Evolutionary conservation across 2,888 invertebrate species (phyloP).

Genomic region (Cecidostiba fungosa): DNA sequence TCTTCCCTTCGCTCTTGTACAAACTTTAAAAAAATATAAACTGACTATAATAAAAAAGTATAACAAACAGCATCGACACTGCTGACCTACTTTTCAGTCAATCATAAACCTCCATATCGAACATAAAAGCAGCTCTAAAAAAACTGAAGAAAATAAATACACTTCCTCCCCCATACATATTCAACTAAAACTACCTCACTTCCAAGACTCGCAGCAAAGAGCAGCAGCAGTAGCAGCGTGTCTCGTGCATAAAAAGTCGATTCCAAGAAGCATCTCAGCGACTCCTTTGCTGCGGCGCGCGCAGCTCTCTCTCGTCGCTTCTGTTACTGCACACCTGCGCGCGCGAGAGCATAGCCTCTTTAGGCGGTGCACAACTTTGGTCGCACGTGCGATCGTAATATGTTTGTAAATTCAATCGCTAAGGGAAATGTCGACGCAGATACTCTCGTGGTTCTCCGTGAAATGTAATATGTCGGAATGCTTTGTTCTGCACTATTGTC

Average conservation of each 20-base stretch:
- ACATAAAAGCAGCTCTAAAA: background rate
- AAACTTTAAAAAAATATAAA: background rate
- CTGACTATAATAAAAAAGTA: background rate
- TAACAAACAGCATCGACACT: background rate
- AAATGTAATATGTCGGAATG: constrained; percentile 71
- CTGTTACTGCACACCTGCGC: constrained; percentile 21
- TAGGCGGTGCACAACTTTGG: constrained; percentile 29
- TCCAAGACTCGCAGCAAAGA: background rate
- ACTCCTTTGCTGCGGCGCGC: constrained; percentile 2
- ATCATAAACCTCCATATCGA: background rate
- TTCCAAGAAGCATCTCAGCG: constrained; percentile 62
- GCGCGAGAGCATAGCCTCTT: background rate
- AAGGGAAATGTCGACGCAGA: constrained; percentile 47
- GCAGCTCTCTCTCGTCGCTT: background rate
- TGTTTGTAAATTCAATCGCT: constrained; percentile 75
- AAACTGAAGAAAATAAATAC: background rate
- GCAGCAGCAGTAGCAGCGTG: background rate
- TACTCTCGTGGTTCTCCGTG: constrained; percentile 52
- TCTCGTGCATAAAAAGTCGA: constrained; percentile 63
- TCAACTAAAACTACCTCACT: background rate
- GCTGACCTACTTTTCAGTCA: background rate
- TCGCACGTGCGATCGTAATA: constrained; percentile 67
- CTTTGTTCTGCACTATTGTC: constrained; percentile 21
- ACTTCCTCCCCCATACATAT: background rate
- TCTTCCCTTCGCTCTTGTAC: background rate